Evolutionary conservation across 2,888 invertebrate species (phyloP).

Genomic region (Leptinotarsa tumamoca): DNA sequence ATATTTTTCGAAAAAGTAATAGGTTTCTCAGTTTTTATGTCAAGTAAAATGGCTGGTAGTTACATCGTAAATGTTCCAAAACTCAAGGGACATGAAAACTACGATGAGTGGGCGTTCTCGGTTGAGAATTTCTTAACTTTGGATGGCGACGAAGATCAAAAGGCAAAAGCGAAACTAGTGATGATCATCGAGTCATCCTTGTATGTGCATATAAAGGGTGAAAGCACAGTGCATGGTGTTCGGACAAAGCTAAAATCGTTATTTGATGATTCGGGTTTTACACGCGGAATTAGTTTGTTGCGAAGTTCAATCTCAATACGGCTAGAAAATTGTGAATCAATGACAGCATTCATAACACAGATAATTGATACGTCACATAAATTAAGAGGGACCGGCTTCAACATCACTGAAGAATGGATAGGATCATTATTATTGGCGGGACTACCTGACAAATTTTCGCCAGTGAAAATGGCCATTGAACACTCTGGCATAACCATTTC

Average conservation of each 20-base stretch:
- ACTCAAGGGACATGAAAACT: conserved; percentile 50
- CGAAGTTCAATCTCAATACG: conserved; percentile 47
- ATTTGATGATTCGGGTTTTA: conserved; percentile 45
- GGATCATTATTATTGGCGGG: conserved; percentile 50
- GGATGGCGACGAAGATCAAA: conserved; percentile 18
- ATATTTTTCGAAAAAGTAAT: too few species aligned
- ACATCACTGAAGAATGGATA: conserved; percentile 42
- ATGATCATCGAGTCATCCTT: too few species aligned
- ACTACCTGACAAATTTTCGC: conserved; percentile 45
- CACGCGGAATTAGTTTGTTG: conserved; percentile 43
- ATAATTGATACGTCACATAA: conserved; percentile 47
- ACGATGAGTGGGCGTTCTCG: conserved; percentile 49
- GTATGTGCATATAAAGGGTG: not conserved
- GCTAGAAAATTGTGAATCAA: conserved; percentile 48
- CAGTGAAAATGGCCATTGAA: conserved; percentile 52
- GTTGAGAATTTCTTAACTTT: conserved; percentile 37
- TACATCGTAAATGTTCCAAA: conserved; percentile 39
- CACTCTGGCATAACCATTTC: conserved; percentile 49
- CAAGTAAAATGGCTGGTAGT: conserved; percentile 25
- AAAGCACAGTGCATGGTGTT: not conserved
- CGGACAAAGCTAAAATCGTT: conserved; percentile 42
- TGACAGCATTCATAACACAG: conserved; percentile 50
- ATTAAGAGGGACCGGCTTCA: conserved; percentile 46
- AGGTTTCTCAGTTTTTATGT: too few species aligned
- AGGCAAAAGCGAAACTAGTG: too few species aligned